Evolutionary conservation across 2,797 vertebrate genomes (phyloP), one percentile per base, ranked within the genome.

Genomic region (Cephalopachus bancanus): DNA sequence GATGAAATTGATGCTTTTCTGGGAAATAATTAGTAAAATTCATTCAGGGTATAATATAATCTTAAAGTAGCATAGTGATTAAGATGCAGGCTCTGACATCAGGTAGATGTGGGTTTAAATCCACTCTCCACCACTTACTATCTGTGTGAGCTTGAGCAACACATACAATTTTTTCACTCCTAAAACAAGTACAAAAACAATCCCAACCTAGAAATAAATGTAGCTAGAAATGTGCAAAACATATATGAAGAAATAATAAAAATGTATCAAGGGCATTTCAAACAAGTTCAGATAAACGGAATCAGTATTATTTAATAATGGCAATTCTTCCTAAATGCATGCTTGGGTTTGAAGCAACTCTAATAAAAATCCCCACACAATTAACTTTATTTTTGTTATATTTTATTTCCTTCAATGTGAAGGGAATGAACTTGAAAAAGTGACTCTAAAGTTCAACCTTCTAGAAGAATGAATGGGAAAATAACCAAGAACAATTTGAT

Each of bases 21-120:
- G 37, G 51, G 83, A 91, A 96, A 89, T 67, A n/a, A 49, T 83
- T 44, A 60, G 26, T 74, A 55, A 65, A 60, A 90, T 69, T 78
- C n/a, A 67, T 83, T 93, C 53, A 60, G 83, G 44, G 30, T 51
- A 9, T 14, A 81, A 71, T 49, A 55, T 28, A 88, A 84, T 81
- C 62, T 84, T 92, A 83, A 83, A 84, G 78, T 7, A 49, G 11
- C 26, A 3, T 1, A 10, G 22, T 8, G 24, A 24, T 74, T 26
- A 28, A 85, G 30, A 67, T 16, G 17, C 0, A 24, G 51, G 5
- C 49, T 53, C 28, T 22, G 5, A 12, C 14, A 1, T 26, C 26
- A 24, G 49, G 26, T 6, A 16, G 37, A 9, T n/a, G 3, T 51
- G 14, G 26, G 15, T 65, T 74, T 57, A 22, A 44, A 78, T 79